Base-by-base conservation (phyloP, 1,140 invertebrate genomes). In the Neodiprion pinetum region DNA sequence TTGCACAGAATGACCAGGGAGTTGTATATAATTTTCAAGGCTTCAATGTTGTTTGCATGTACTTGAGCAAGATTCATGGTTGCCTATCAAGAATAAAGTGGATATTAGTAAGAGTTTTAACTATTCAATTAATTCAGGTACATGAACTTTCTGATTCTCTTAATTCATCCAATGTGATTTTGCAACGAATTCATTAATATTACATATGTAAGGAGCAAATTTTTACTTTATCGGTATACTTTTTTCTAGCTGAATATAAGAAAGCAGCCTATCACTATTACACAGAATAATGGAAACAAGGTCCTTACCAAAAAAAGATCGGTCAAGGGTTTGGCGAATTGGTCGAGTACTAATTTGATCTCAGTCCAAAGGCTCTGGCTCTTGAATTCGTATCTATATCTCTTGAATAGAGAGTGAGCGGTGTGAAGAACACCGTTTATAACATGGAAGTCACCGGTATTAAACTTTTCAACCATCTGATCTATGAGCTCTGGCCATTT, bases 391-490 rank as follows among this genome's bases (percentile, higher is more conserved):
- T 95, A 96, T 71, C 97, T 91, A 88, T 99, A 99, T 82, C 96
- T 92, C 88, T 98, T 97, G 88, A 99, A 99, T 9, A 99, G 89
- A 0, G 97, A 99, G 89, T 99, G 97, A 0, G 96, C 97, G 1
- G 98, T 99, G 79, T 96, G 92, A 4, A 99, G 89, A 0, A 99
- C 94, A 10, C 98, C 97, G 90, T 99, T 98, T 66, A 99, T 99
- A 0, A 98, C 89, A 88, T 97, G 93, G 86, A 99, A 99, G 89
- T 99, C 96, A 49, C 96, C 93, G 76, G 94, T 94, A 74, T 91
- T 90, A 87, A 98, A 98, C 82, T 97, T 96, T 50, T 94, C 92
- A n/a, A 98, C 94, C 95, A 99, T 96, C 85, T 97, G 94, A 68
- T 92, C 89, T 8, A 99, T 93, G 7, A 99, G 89, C 79, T 93